phyloP scores from a whole-genome alignment of 2,113 vertebrate genomes.

The Heterochromis multidens region DNA sequence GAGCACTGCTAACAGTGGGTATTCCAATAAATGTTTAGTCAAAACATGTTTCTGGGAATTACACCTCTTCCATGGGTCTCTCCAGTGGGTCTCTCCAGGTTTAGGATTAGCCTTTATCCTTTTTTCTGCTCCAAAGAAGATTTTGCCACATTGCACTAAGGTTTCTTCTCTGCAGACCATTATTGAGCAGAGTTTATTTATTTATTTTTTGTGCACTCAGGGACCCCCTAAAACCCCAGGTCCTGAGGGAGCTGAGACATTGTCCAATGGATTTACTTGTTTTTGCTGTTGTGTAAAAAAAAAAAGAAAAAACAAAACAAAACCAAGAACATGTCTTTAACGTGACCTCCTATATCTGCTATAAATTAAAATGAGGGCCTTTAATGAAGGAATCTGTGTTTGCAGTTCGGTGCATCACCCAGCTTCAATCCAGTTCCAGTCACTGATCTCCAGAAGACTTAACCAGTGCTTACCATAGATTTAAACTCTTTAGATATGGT shows the following conservation, averaged over 20 bases:
- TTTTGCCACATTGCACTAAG: background rate
- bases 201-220: background rate
- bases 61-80: background rate
- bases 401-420: background rate
- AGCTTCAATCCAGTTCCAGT: background rate
- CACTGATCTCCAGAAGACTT: background rate
- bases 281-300: background rate
- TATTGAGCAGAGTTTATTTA: background rate
- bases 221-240: background rate
- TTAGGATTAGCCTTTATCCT: background rate
- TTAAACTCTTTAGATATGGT: background rate
- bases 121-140: background rate
- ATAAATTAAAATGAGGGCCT: too few relatives aligned
- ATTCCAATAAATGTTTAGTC: constrained; percentile 4
- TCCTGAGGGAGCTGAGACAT: background rate
- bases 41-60: background rate
- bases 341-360: too few relatives aligned
- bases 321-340: too few relatives aligned
- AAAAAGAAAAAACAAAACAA: too few relatives aligned
- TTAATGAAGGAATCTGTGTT: too few relatives aligned
- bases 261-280: background rate
- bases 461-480: background rate
- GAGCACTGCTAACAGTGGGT: background rate
- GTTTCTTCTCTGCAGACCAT: background rate
- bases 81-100: background rate